These are phyloP conservation scores for Hormaphis cornu DNA, from an alignment of 1,140 invertebrate genomes.

Conservation along the genomic window DNA sequence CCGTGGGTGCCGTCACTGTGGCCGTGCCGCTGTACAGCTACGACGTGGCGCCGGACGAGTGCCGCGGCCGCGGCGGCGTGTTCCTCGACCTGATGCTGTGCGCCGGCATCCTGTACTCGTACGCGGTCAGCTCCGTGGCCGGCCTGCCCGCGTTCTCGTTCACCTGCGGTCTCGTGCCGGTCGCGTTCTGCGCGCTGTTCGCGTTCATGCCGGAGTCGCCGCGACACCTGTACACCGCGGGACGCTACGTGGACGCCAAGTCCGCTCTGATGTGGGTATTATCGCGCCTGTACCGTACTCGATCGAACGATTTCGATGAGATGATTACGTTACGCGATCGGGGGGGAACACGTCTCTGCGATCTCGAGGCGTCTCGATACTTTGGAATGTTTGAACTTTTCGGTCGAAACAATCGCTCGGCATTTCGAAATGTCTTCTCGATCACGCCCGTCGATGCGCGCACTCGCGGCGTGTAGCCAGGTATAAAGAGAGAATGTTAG, in stretches of 20 bases:
- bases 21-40: slow-evolving; percentile 49
- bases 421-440: no score
- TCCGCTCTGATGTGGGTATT: slow-evolving; percentile 42
- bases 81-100: slow-evolving; percentile 50
- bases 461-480: no score
- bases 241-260: slow-evolving; percentile 34
- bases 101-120: slow-evolving; percentile 49
- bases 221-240: slow-evolving; percentile 37
- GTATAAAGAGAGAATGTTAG: no score
- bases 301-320: no score
- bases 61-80: slow-evolving; percentile 51
- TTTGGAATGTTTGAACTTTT: no score
- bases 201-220: slow-evolving; percentile 47
- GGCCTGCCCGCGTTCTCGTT: slow-evolving; percentile 43
- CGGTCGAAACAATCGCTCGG: no score
- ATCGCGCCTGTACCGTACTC: no score
- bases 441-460: no score
- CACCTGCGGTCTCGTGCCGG: slow-evolving; percentile 42
- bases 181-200: slow-evolving; percentile 44
- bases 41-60: slow-evolving; percentile 44
- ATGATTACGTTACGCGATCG: no score
- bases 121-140: slow-evolving; percentile 45
- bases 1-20: slow-evolving; percentile 54
- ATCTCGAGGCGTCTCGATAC: no score
- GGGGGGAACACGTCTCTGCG: no score